Evolutionary conservation across 2,888 invertebrate genomes (phyloP).

Genomic region (Smittia aterrima): DNA sequence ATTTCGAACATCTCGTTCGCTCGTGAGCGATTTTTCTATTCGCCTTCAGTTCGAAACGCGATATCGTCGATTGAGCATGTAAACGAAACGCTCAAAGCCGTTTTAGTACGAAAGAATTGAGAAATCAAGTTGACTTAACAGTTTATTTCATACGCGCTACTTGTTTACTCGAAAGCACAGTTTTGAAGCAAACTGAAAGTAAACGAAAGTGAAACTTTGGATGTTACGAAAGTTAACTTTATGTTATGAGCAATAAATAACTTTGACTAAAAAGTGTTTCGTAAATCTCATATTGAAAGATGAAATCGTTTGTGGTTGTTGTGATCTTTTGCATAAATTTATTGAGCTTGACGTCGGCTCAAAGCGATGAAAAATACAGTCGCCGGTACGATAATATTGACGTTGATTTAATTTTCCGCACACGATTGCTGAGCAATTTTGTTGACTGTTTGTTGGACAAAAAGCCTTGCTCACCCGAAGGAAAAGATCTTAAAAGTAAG

Average conservation of each 20-base stretch:
- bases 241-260: not conserved
- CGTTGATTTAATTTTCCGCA: slow-evolving; percentile 66
- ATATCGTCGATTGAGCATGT: not conserved
- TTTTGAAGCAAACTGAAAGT: not conserved
- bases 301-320: not conserved
- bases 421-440: slow-evolving; percentile 68
- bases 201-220: not conserved
- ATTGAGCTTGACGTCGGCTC: not conserved
- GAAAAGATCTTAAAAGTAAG: slow-evolving; percentile 70
- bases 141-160: not conserved
- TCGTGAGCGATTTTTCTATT: not conserved
- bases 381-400: slow-evolving; percentile 66
- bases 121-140: slow-evolving; percentile 3
- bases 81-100: not conserved
- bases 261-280: not conserved
- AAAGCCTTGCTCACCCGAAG: slow-evolving; percentile 71
- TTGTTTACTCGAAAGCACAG: not conserved
- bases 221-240: not conserved
- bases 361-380: slow-evolving; percentile 30
- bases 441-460: slow-evolving; percentile 66
- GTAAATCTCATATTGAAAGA: not conserved
- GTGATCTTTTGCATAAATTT: not conserved
- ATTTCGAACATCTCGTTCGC: not conserved
- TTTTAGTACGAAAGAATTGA: not conserved
- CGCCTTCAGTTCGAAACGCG: not conserved